Evolutionary conservation across 2,113 vertebrate genomes (phyloP).

Genomic region (Trematomus loennbergii): DNA sequence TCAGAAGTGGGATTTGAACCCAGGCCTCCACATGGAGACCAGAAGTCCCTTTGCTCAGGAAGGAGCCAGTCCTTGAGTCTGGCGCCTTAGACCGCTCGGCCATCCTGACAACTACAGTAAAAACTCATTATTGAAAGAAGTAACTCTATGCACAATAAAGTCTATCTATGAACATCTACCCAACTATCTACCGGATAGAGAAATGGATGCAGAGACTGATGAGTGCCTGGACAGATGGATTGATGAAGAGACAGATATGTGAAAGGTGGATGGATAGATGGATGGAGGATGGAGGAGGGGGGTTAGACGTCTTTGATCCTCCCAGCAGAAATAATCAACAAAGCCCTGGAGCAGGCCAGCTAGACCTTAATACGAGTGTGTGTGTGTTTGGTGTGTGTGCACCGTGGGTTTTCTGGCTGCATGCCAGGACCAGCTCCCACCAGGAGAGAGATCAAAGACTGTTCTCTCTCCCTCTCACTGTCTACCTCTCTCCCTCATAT

Average conservation of each 20-base stretch:
- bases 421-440: slow-evolving; percentile 77
- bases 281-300: slow-evolving; percentile 50
- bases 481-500: slow-evolving; percentile 51
- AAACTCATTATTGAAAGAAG: no score
- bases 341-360: slow-evolving; percentile 83
- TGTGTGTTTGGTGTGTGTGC: slow-evolving; percentile 29
- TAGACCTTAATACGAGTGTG: slow-evolving; percentile 64
- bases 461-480: slow-evolving; percentile 28
- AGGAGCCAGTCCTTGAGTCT: no score
- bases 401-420: slow-evolving; percentile 72
- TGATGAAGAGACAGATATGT: slow-evolving; percentile 41
- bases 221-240: slow-evolving; percentile 52
- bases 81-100: slow-evolving; percentile 76
- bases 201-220: slow-evolving; percentile 17
- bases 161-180: background rate
- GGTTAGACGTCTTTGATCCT: slow-evolving; percentile 82
- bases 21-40: no score
- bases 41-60: no score
- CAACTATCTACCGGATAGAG: slow-evolving; percentile 9
- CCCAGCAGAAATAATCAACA: slow-evolving; percentile 88
- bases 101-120: slow-evolving; percentile 61
- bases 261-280: slow-evolving; percentile 38
- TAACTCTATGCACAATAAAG: no score
- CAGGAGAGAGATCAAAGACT: slow-evolving; percentile 80
- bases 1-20: no score